Evolutionary conservation across 2,888 invertebrate genomes (phyloP).

Genomic region (Trisateles emortualis): DNA sequence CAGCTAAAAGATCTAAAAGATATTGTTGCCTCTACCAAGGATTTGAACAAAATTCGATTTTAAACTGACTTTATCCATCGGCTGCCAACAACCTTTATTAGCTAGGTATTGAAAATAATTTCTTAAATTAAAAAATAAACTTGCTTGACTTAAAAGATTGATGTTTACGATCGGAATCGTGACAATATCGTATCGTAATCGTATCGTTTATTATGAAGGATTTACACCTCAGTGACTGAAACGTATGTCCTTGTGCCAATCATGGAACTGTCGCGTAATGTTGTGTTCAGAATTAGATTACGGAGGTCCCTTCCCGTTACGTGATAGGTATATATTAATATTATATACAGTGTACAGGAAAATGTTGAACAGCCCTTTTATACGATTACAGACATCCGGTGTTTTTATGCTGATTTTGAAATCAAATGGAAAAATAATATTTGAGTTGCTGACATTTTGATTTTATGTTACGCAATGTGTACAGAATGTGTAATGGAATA

Average conservation of each 20-base stretch:
- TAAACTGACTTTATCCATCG: no score
- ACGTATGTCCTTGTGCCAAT: constrained; percentile 39
- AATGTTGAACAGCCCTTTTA: constrained; percentile 8
- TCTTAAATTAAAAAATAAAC: no score
- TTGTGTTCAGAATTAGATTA: constrained; percentile 43
- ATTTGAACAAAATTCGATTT: no score
- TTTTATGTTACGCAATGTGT: no score
- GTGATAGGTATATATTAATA: constrained; percentile 37
- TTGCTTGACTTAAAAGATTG: no score
- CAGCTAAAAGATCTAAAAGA: no score
- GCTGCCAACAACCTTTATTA: no score
- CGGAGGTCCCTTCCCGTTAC: constrained; percentile 40
- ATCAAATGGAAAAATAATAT: background rate
- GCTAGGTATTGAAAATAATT: no score
- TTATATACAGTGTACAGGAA: constrained; percentile 21
- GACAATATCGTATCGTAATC: constrained; percentile 2
- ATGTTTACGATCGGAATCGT: no score
- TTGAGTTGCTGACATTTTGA: background rate
- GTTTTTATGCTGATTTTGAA: constrained; percentile 2
- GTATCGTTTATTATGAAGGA: constrained; percentile 8
- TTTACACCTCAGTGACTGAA: constrained; percentile 21
- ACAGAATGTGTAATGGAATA: no score
- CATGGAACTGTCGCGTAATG: constrained; percentile 33
- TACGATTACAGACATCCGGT: constrained; percentile 3
- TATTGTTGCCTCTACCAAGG: no score